phyloP scores from a whole-genome alignment of 2,888 invertebrate genomes.

The Lasius fuliginosus region DNA sequence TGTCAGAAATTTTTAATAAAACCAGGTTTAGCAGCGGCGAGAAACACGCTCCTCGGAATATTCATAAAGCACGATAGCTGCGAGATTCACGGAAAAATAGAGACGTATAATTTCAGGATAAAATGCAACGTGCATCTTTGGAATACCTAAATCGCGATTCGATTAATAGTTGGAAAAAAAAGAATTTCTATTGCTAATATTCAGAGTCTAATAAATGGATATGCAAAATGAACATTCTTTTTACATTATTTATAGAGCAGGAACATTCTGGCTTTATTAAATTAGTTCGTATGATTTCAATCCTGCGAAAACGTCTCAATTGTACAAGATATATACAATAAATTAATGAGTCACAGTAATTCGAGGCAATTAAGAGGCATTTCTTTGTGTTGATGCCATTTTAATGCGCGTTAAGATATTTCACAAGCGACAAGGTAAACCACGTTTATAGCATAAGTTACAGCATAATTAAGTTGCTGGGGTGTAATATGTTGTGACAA shows the following conservation, averaged over 20 bases:
- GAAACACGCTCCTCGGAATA: slow-evolving; percentile 37
- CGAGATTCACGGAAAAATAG: slow-evolving; percentile 46
- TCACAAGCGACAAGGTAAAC: background rate
- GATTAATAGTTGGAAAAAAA: slow-evolving; percentile 15
- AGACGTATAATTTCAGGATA: slow-evolving; percentile 29
- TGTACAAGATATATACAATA: background rate
- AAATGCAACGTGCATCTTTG: slow-evolving; percentile 21
- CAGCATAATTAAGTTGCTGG: slow-evolving; percentile 40
- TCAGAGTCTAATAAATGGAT: background rate
- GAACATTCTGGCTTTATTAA: background rate
- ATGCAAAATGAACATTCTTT: background rate
- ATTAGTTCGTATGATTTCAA: background rate
- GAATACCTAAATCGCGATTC: slow-evolving; percentile 27
- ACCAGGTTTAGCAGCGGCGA: slow-evolving; percentile 31
- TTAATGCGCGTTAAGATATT: background rate
- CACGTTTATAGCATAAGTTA: slow-evolving; percentile 9
- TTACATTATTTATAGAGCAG: background rate
- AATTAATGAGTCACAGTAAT: background rate
- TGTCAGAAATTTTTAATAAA: slow-evolving; percentile 48
- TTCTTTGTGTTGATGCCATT: background rate
- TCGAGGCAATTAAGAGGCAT: background rate
- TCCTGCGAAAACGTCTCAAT: background rate
- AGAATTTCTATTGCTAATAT: background rate
- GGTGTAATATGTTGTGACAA: slow-evolving; percentile 5
- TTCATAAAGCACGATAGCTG: slow-evolving; percentile 37